Base-by-base conservation (phyloP, 2,888 invertebrate genomes). In the Euplexia lucipara region DNA sequence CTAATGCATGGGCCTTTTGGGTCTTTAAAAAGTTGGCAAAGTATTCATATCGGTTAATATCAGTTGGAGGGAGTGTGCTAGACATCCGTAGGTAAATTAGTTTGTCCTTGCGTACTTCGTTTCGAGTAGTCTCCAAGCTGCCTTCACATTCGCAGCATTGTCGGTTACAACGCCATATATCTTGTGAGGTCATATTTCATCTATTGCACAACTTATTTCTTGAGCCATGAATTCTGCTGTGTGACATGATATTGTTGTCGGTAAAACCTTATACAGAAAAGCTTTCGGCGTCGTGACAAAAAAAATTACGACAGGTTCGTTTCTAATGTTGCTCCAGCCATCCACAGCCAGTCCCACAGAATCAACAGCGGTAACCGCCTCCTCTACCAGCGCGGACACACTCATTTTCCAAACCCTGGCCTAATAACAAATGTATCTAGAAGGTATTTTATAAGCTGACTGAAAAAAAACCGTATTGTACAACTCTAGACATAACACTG, bases 91-190 rank as follows among this genome's bases (percentile, higher is more conserved):
- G 35, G 35, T 37, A 51, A 37, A 51, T 51, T 22, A 37, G 35
- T 51, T 51, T 22, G 51, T 37, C 22, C 22, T 0, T 51, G 35
- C 22, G 35, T 51, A 51, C 67, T 51, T 51, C 22, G n/a, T 37
- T 37, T 51, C 22, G n/a, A 37, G n/a, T 22, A 37, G 35, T 37
- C n/a, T 51, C 35, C 51, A 51, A 37, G 51, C 22, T 22, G 51
- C n/a, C 22, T 22, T 51, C 51, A 51, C 35, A 22, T 51, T 14
- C 73, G 62, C 2, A 42, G 51, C 35, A 51, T 51, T 51, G 51
- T 37, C 51, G 1, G 51, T 51, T 22, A 37, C 51, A 2, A 51
- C n/a, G 20, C 35, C 51, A 51, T 6, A 51, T 14, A 48, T 2
- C 32, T 48, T 34, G 32, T 48, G 48, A 32, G 12, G 48, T 48